These are phyloP conservation scores for Tiliacea citrago DNA, from an alignment of 2,888 invertebrate species.

Conservation along the genomic window DNA sequence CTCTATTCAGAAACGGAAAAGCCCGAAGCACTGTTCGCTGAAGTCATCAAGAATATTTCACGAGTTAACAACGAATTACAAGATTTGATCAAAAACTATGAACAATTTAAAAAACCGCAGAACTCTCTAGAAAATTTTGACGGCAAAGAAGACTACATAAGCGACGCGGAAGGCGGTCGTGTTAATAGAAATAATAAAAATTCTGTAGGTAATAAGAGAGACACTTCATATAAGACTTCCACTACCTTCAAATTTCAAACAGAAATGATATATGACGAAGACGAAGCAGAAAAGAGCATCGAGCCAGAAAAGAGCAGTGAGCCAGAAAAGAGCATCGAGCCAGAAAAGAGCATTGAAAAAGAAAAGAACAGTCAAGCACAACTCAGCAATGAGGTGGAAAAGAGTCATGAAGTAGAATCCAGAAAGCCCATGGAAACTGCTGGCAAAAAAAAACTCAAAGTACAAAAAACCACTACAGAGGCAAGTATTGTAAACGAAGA, in stretches of 20 bases:
- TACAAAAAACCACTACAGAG: not conserved
- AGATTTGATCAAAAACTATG: conserved; percentile 78
- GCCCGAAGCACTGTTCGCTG: conserved; percentile 69
- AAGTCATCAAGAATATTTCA: conserved; percentile 81
- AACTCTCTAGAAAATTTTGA: conserved; percentile 68
- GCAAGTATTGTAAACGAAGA: not conserved
- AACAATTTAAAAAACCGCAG: conserved; percentile 75
- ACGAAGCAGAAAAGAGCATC: conserved; percentile 25
- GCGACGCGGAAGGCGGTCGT: not conserved
- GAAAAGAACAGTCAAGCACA: conserved; percentile 3
- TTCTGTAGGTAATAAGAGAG: not conserved
- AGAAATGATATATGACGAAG: conserved; percentile 67
- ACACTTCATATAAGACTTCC: not conserved
- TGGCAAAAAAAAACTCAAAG: not conserved
- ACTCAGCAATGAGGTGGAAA: conserved; percentile 15
- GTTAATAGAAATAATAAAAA: conserved; percentile 20
- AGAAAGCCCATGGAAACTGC: not conserved
- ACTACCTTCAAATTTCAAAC: conserved; percentile 50
- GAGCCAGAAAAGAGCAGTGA: not conserved
- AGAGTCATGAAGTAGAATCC: not conserved
- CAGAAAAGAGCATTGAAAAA: not conserved
- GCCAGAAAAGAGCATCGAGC: not conserved
- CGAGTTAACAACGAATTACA: conserved; percentile 77
- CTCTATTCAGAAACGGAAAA: conserved; percentile 13
- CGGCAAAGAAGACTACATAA: not conserved